Conservation (phyloP, 2,888 invertebrate species). For the Mycalesis mineus region DNA sequence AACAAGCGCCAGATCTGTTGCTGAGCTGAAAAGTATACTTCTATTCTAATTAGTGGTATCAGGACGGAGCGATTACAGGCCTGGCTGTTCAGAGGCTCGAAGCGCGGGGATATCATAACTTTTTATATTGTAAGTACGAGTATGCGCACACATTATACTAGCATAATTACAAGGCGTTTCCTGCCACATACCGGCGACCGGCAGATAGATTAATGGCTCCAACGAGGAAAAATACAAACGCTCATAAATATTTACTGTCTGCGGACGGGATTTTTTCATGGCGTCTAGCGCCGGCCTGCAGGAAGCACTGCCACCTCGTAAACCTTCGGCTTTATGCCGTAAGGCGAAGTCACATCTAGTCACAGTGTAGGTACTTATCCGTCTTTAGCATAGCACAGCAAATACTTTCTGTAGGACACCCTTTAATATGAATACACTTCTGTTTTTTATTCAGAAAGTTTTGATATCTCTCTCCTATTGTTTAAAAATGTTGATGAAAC, state of each 20-base stretch:
- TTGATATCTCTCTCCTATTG: no score
- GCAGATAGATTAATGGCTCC: conserved; percentile 17
- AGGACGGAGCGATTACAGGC: not conserved
- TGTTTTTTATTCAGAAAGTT: no score
- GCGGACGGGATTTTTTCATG: conserved; percentile 6
- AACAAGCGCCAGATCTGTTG: no score
- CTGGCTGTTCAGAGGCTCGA: not conserved
- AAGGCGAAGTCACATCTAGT: not conserved
- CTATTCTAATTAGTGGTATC: not conserved
- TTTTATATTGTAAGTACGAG: not conserved
- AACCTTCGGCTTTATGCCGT: not conserved
- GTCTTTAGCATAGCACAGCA: no score
- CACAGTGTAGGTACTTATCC: not conserved
- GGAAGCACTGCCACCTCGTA: conserved; percentile 2
- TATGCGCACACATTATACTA: not conserved
- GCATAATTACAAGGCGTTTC: conserved; percentile 15
- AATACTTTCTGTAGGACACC: no score
- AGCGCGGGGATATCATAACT: not conserved
- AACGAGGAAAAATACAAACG: conserved; percentile 20
- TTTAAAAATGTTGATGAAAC: no score
- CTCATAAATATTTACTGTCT: conserved; percentile 19
- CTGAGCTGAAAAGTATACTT: no score
- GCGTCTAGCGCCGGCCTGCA: not conserved
- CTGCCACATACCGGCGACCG: conserved; percentile 18
- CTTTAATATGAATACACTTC: no score